A percentile compares a stretch with the other conserved stretches of the same genome.
Conservation (phyloP, 2,888 invertebrate genomes). For the Polyommatus icarus region DNA sequence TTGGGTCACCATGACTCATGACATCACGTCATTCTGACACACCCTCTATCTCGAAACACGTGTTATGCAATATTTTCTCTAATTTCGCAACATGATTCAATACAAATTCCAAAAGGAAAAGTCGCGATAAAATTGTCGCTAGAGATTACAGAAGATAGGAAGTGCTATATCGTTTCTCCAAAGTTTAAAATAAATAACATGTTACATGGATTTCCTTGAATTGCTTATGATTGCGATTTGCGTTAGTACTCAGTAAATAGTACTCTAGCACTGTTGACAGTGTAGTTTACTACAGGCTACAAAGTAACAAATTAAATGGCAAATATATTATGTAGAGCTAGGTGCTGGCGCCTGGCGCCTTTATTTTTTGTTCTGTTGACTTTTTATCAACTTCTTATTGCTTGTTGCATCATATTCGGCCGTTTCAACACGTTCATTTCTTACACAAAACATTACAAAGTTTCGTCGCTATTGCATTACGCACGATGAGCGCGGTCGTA, state of each 20-base stretch:
- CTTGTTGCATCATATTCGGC: background rate
- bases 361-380: background rate
- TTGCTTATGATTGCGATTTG: background rate
- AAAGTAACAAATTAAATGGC: background rate
- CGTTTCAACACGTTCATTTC: background rate
- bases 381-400: background rate
- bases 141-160: background rate
- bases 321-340: background rate
- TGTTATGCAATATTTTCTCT: background rate
- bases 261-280: background rate
- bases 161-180: background rate
- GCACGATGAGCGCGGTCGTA: background rate
- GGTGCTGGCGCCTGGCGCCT: background rate
- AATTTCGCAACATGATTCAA: background rate
- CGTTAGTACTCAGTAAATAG: background rate
- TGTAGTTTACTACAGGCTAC: background rate
- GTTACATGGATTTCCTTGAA: background rate
- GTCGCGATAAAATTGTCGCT: background rate
- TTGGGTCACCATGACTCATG: background rate
- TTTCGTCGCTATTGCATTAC: background rate
- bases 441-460: background rate
- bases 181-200: too few relatives aligned
- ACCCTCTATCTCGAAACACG: background rate
- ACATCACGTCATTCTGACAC: constrained; percentile 6
- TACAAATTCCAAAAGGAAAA: background rate